Evolutionary conservation across 2,797 vertebrate genomes (phyloP).

Genomic region (Gorsachius magnificus): DNA sequence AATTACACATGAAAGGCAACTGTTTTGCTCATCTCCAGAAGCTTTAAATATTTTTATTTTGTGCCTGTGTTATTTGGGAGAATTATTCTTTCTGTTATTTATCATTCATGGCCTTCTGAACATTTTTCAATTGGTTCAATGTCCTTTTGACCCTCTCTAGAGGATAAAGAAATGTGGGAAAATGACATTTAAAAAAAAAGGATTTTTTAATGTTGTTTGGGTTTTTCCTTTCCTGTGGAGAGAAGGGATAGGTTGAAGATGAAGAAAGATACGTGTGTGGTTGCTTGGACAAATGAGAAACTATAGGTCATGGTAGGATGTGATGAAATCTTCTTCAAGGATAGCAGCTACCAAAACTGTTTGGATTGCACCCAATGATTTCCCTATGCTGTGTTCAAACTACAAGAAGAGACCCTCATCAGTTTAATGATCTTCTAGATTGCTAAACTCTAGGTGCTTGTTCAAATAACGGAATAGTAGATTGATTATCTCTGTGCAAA

Average conservation of each 20-base stretch:
- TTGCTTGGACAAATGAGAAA: not conserved
- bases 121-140: not conserved
- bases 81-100: not conserved
- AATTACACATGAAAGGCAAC: not conserved
- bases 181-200: not conserved
- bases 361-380: not conserved
- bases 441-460: not conserved
- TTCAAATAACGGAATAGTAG: not conserved
- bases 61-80: not conserved
- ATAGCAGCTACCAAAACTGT: not conserved
- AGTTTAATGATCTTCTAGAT: not conserved
- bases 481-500: slow-evolving; percentile 3
- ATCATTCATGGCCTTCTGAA: not conserved
- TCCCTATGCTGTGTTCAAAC: not conserved
- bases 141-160: not conserved
- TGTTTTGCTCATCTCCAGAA: not conserved
- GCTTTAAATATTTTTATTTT: not conserved
- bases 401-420: not conserved
- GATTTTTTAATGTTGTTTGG: not conserved
- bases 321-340: not conserved
- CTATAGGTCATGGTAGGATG: not conserved
- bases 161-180: not conserved
- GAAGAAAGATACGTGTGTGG: not conserved
- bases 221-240: not conserved
- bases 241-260: not conserved